Evolutionary conservation across 2,888 invertebrate species (phyloP).

Genomic region (Ochropleura plecta): DNA sequence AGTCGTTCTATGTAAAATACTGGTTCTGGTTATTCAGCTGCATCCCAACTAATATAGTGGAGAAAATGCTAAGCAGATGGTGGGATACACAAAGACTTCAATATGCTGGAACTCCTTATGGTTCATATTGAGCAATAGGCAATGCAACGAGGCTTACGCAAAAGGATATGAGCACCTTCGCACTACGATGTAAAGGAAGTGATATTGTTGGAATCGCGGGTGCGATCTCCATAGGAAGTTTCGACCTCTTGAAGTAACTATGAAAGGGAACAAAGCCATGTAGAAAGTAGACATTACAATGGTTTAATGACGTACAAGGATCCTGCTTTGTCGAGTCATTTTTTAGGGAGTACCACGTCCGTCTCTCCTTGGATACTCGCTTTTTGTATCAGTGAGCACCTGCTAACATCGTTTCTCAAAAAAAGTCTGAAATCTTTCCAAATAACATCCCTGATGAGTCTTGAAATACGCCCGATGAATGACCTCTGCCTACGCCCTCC

Average conservation of each 20-base stretch:
- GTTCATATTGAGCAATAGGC: slow-evolving; percentile 17
- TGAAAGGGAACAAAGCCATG: neutral
- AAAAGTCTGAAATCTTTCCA: neutral
- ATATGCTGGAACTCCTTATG: neutral
- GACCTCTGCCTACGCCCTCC: neutral
- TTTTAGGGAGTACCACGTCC: neutral
- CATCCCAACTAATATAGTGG: too few species aligned
- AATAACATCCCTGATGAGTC: neutral
- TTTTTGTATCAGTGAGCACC: neutral
- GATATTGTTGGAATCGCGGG: slow-evolving; percentile 28
- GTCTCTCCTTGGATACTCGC: neutral
- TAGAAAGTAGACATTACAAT: neutral
- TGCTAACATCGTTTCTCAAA: neutral
- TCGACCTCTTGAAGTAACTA: slow-evolving; percentile 19
- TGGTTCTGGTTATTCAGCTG: too few species aligned
- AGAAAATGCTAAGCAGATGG: too few species aligned
- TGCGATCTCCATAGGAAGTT: slow-evolving; percentile 37
- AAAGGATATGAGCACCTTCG: slow-evolving; percentile 41
- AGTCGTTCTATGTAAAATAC: too few species aligned
- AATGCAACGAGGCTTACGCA: slow-evolving; percentile 13
- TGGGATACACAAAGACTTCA: too few species aligned
- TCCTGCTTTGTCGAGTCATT: neutral
- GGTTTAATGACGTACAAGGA: neutral
- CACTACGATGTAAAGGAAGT: slow-evolving; percentile 25
- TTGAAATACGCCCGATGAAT: neutral